Conservation (phyloP, 2,113 vertebrate genomes). For the human region GRCh38 chr22:49014001-49014500, state of each 20-base stretch:
- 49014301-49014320: accelerated
- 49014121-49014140: too few relatives aligned
- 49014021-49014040: accelerated
- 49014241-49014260: accelerated
- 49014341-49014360: accelerated
- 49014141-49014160: not conserved
- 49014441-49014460: accelerated
- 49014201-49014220: accelerated
- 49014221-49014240: accelerated
- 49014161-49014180: accelerated
- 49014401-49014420: not conserved
- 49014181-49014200: accelerated
- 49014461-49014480: accelerated
- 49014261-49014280: too few relatives aligned
- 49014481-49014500: accelerated
- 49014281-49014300: accelerated
- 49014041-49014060: accelerated
- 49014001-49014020: accelerated
- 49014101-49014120: accelerated
- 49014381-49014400: accelerated
- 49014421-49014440: accelerated
- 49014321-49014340: accelerated
- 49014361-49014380: not conserved
- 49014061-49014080: accelerated
- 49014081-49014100: accelerated